Evolutionary conservation across 2,797 vertebrate species (phyloP).

Genomic region (Tiaroga cobitis): DNA sequence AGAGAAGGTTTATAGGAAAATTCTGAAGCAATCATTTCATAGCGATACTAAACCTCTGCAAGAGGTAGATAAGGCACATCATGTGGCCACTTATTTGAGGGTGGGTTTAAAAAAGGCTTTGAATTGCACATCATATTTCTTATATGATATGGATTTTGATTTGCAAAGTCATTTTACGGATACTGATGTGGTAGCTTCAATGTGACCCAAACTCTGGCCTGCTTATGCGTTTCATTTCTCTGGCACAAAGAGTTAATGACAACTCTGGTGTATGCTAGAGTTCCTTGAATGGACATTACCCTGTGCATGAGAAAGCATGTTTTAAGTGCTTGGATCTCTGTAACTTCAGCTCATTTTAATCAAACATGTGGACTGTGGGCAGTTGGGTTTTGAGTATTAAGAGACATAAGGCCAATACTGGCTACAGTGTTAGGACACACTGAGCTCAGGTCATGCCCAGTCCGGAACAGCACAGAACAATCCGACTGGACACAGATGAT

Average conservation of each 20-base stretch:
- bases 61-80: slow-evolving; percentile 49
- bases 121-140: background rate
- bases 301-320: background rate
- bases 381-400: slow-evolving; percentile 2
- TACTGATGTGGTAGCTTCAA: background rate
- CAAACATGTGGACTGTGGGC: background rate
- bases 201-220: background rate
- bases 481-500: slow-evolving; percentile 43
- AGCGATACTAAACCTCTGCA: slow-evolving; percentile 54
- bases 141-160: background rate
- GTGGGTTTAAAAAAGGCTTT: background rate
- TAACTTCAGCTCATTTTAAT: slow-evolving; percentile 18
- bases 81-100: slow-evolving; percentile 15
- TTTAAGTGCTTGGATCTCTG: slow-evolving; percentile 1
- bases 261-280: background rate
- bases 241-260: background rate
- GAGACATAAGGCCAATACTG: background rate
- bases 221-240: background rate
- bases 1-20: background rate
- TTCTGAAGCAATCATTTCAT: slow-evolving; percentile 5
- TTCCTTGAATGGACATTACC: background rate
- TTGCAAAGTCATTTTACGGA: background rate
- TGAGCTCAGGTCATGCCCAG: background rate
- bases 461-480: background rate
- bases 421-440: background rate